Conservation (phyloP, 2,797 vertebrate genomes). For the Acanthopagrus latus region DNA sequence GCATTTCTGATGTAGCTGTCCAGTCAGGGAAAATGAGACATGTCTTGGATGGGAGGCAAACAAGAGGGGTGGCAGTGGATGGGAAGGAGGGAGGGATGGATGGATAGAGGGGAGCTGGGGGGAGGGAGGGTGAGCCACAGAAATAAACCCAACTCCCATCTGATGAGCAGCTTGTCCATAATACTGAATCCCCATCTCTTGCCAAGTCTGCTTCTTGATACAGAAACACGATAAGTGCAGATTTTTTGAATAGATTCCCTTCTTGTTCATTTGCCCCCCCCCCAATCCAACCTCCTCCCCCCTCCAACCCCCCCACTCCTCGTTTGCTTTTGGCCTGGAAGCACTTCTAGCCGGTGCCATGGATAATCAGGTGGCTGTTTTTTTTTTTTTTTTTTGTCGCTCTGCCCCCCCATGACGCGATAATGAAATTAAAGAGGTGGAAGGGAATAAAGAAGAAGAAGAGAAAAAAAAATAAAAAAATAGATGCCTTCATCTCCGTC, state of each 20-base stretch:
- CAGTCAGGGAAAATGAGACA: constrained; percentile 76
- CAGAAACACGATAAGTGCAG: constrained; percentile 83
- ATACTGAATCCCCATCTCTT: constrained; percentile 78
- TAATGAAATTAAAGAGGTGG: constrained; percentile 69
- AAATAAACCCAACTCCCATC: constrained; percentile 88
- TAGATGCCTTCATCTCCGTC: constrained; percentile 71
- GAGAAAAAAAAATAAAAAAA: no score
- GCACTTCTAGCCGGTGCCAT: constrained; percentile 50
- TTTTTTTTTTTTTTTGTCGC: constrained; percentile 73
- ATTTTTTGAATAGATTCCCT: constrained; percentile 75
- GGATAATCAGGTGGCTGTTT: constrained; percentile 75
- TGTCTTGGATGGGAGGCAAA: constrained; percentile 80
- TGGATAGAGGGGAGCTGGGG: constrained; percentile 26
- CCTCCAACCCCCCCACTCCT: neutral
- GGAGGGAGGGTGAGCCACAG: constrained; percentile 60
- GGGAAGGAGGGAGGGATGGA: constrained; percentile 46
- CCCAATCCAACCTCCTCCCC: constrained; percentile 11
- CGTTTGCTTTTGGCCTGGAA: constrained; percentile 58
- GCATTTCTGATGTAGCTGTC: constrained; percentile 77
- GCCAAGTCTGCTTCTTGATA: constrained; percentile 85
- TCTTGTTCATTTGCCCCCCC: constrained; percentile 53
- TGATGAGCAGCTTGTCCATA: constrained; percentile 90
- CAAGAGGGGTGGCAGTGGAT: constrained; percentile 68
- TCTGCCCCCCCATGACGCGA: constrained; percentile 36
- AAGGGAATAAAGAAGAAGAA: constrained; percentile 29